A percentile compares a stretch with the other conserved stretches of the same genome.
These are phyloP conservation scores for Chionis minor DNA, from an alignment of 2,113 vertebrate species.

Conservation along the genomic window DNA sequence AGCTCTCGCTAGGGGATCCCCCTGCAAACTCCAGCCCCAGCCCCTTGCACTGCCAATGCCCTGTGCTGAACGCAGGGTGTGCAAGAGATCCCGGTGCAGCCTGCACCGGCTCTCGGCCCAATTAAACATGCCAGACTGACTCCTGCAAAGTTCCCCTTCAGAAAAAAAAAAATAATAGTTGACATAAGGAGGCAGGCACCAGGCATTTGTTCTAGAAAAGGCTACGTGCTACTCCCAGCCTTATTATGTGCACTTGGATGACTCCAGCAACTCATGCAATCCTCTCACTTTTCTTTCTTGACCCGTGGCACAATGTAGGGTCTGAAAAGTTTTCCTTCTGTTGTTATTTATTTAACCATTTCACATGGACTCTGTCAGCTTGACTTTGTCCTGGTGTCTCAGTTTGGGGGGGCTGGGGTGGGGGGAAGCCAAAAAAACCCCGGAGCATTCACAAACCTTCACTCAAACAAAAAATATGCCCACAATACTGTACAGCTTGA, in stretches of 20 bases:
- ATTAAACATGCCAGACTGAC: neutral
- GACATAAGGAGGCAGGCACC: neutral
- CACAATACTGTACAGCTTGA: neutral
- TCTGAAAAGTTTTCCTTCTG: neutral
- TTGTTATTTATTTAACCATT: neutral
- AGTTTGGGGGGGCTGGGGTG: neutral
- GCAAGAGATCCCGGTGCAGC: neutral
- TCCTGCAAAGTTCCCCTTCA: neutral
- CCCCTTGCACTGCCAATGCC: neutral
- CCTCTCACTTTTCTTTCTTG: neutral
- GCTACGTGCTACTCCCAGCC: neutral
- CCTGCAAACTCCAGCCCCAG: neutral
- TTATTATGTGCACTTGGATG: neutral
- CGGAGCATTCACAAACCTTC: neutral
- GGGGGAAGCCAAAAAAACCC: neutral
- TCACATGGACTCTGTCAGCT: neutral
- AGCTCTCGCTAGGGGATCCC: neutral
- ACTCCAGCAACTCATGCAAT: neutral
- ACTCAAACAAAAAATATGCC: neutral
- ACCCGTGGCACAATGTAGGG: neutral
- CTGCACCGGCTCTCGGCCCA: neutral
- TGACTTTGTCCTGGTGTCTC: neutral
- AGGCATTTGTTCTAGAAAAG: neutral
- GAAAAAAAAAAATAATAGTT: neutral
- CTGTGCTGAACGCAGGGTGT: neutral